These are phyloP conservation scores for Cinclus cinclus DNA, from an alignment of 2,113 vertebrate species.

Conservation along the genomic window DNA sequence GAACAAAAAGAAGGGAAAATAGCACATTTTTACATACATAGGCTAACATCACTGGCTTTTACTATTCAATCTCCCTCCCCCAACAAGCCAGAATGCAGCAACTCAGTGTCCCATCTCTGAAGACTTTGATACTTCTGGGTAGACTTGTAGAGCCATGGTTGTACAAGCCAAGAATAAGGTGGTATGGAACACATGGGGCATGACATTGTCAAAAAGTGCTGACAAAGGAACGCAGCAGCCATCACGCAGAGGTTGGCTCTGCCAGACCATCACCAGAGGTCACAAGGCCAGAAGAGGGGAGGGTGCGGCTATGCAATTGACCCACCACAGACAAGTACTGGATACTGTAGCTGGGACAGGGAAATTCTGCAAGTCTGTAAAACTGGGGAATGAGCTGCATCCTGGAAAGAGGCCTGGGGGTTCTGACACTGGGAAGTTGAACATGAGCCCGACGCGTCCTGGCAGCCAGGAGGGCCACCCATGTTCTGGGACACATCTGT, in stretches of 20 bases:
- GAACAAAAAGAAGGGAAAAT: neutral
- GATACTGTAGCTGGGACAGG: neutral
- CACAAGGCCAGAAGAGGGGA: fast-evolving
- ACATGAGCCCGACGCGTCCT: neutral
- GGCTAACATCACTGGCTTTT: neutral
- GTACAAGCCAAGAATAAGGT: neutral
- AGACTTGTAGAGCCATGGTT: neutral
- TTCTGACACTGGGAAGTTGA: neutral
- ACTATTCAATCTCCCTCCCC: neutral
- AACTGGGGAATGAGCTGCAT: neutral
- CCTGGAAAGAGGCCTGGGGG: neutral
- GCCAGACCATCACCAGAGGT: neutral
- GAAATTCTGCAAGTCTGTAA: neutral
- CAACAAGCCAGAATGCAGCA: neutral
- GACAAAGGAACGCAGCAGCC: neutral
- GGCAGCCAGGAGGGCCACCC: neutral
- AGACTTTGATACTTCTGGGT: neutral
- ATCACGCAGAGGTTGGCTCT: neutral
- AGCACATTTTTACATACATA: neutral
- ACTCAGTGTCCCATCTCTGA: neutral
- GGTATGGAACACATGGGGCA: fast-evolving
- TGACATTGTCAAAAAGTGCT: neutral
- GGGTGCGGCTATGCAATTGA: fast-evolving
- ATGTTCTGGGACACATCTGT: fast-evolving
- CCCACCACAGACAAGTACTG: neutral